Conservation (phyloP, 2,113 vertebrate species). For the Paramormyrops kingsleyae region DNA sequence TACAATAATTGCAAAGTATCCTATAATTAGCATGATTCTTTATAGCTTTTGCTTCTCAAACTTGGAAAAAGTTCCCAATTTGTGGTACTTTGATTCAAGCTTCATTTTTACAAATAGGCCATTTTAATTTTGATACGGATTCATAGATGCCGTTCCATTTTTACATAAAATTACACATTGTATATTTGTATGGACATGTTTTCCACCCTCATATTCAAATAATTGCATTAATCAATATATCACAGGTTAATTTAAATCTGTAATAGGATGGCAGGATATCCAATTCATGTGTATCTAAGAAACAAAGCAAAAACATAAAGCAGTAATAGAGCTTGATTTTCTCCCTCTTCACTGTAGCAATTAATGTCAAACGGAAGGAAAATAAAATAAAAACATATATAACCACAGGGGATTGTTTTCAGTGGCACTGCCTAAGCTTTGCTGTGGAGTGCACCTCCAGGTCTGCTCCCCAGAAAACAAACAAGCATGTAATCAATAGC, state of each 20-base stretch:
- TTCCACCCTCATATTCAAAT: not conserved
- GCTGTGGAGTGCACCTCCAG: not conserved
- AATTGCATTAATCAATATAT: not conserved
- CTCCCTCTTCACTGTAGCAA: not conserved
- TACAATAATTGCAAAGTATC: not conserved
- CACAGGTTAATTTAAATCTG: not conserved
- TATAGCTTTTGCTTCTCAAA: not conserved
- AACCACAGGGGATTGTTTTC: not conserved
- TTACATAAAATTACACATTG: not conserved
- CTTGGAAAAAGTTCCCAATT: not conserved
- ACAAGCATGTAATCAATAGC: not conserved
- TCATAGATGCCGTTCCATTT: not conserved
- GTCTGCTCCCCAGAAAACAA: not conserved
- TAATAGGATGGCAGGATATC: not conserved
- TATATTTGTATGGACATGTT: not conserved
- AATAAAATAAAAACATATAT: not conserved
- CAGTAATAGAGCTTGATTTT: not conserved
- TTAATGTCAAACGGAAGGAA: not conserved
- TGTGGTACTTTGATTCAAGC: not conserved
- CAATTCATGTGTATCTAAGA: not conserved
- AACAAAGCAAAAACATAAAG: not conserved
- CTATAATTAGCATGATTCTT: not conserved
- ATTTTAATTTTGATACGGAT: not conserved
- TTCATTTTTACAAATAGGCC: not conserved
- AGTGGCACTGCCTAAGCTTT: not conserved